Base-by-base conservation (phyloP, 2,797 vertebrate genomes). In the Megaceryle alcyon region DNA sequence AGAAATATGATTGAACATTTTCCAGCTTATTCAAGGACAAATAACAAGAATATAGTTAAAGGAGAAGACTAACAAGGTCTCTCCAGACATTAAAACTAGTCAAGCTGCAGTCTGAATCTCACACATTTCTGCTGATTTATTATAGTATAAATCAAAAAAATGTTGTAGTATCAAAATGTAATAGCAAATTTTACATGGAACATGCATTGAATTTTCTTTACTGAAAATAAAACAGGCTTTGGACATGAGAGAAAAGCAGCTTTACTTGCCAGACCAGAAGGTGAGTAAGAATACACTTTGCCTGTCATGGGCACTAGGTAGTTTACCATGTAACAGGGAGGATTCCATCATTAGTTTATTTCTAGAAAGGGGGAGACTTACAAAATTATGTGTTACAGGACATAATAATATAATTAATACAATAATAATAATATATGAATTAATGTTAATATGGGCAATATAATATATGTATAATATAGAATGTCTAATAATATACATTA, bases 301-400 rank as follows among this genome's bases (percentile, higher is more conserved):
- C 31, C 46, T 63, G 31, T 61, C 23, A 23, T 9, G 80, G 26
- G 46, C 35, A 43, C 64, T 48, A 86, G 2, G 11, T 48, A 53
- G 49, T 18, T 64, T 13, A 57, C 12, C 7, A 12, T 0, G 0
- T 46, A 80, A 71, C 29, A 64, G 19, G 23, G 14, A 72, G n/a
- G 41, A 85, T 0, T 61, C 48, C 29, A 21, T 23, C 21, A n/a
- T 16, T 49, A 60, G 16, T 43, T 82, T 75, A 44, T 54, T 64
- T 69, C 41, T 72, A 79, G 33, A 46, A 71, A 82, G 35, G 12
- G 59, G 23, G 11, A 76, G 22, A 61, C 21, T 61, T 60, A 39
- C 12, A 59, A 80, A 68, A 57, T 48, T 2, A 37, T n/a, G 41
- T 26, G 12, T 23, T 41, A 39, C 7, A 68, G 37, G 63, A 49